phyloP scores from a whole-genome alignment of 1,140 invertebrate species.

The Lepidurus arcticus region DNA sequence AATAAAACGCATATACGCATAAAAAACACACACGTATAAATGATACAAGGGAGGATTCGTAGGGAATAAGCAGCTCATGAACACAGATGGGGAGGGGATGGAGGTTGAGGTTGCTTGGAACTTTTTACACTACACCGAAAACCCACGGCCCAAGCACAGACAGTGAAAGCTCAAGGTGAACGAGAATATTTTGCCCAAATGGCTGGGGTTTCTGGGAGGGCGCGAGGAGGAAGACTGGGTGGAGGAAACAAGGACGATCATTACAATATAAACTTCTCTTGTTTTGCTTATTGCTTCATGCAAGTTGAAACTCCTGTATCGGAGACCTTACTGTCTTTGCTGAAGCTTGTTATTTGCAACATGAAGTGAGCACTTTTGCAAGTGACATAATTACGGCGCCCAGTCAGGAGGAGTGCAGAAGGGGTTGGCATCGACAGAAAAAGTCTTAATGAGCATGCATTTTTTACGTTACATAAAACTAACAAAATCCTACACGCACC shows the following conservation, averaged over 20 bases:
- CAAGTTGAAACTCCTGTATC: background rate
- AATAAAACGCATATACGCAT: background rate
- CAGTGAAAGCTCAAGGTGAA: conserved; percentile 21
- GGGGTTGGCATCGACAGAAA: no score
- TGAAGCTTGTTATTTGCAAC: background rate
- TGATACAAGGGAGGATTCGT: background rate
- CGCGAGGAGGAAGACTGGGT: conserved; percentile 5
- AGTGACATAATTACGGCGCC: no score
- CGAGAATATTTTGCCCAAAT: conserved; percentile 14
- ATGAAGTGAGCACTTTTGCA: no score
- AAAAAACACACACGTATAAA: background rate
- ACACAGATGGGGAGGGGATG: background rate
- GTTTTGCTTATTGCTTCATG: background rate
- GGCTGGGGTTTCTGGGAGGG: background rate
- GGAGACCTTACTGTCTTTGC: background rate
- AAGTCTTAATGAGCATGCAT: no score
- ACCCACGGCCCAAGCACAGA: conserved; percentile 6
- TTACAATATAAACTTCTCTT: background rate
- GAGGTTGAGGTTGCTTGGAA: background rate
- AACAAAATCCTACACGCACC: no score
- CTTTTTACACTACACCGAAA: background rate
- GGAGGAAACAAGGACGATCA: conserved; percentile 11
- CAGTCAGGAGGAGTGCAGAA: no score
- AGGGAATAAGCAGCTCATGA: background rate
- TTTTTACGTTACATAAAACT: no score